Evolutionary conservation across 2,888 invertebrate genomes (phyloP).

Genomic region (Phytoseiulus persimilis): DNA sequence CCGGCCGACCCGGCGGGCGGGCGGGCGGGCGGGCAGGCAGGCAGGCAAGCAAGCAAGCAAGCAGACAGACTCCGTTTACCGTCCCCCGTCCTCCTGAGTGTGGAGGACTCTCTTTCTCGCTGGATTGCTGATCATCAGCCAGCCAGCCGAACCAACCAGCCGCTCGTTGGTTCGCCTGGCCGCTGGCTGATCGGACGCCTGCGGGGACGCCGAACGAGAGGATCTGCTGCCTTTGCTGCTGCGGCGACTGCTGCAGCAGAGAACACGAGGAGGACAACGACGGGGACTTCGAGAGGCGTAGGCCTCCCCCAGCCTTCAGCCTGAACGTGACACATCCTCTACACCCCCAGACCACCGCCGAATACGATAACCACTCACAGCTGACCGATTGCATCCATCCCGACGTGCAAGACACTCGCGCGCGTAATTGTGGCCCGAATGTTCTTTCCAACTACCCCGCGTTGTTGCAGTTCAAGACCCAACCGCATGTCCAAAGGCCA

Average conservation of each 20-base stretch:
- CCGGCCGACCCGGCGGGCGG: neutral
- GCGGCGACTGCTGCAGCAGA: neutral
- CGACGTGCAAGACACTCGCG: neutral
- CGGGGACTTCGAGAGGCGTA: neutral
- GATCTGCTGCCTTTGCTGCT: slow-evolving; percentile 20
- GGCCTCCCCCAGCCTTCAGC: neutral
- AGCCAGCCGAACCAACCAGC: neutral
- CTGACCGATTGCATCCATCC: neutral
- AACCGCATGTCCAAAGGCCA: no score
- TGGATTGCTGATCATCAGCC: slow-evolving; percentile 5
- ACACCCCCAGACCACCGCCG: neutral
- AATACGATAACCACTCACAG: neutral
- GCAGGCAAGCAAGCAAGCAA: neutral
- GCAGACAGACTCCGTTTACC: slow-evolving; percentile 5
- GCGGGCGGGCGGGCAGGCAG: neutral
- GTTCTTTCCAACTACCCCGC: no score
- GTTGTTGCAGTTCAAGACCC: no score
- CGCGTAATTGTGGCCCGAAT: neutral
- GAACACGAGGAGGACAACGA: neutral
- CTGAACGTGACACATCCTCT: neutral
- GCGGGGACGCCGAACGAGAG: slow-evolving; percentile 29
- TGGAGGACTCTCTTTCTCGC: slow-evolving; percentile 5
- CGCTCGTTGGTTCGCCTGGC: neutral
- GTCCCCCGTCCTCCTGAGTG: neutral
- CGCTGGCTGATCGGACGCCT: slow-evolving; percentile 31